Percentiles rank a stretch among this genome's conserved stretches.
Evolutionary conservation across 2,113 vertebrate species (phyloP).

Genomic region (Grammomys dolichurus): DNA sequence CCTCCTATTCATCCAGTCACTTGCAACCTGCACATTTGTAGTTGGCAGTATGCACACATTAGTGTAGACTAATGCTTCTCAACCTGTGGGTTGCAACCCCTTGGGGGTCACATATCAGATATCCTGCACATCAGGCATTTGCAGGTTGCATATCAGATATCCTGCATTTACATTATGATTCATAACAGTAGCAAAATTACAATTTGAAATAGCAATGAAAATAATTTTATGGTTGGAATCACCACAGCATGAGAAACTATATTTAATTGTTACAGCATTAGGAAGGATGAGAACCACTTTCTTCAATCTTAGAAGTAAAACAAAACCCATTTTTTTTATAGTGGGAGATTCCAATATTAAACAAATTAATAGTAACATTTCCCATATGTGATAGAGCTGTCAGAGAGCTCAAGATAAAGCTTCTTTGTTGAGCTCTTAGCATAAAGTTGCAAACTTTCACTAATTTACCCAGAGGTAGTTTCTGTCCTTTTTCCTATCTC

Average conservation of each 20-base stretch:
- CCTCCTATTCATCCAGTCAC: neutral
- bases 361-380: neutral
- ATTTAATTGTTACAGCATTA: neutral
- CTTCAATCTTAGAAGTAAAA: neutral
- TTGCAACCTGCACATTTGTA: neutral
- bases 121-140: neutral
- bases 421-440: neutral
- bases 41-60: neutral
- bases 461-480: neutral
- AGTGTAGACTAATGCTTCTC: neutral
- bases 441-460: neutral
- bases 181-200: neutral
- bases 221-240: neutral
- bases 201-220: neutral
- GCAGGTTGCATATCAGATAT: neutral
- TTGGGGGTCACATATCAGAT: neutral
- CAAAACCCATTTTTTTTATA: neutral
- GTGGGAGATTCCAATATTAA: neutral
- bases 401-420: neutral
- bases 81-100: neutral
- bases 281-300: neutral
- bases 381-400: neutral
- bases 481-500: neutral
- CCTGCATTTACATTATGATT: neutral
- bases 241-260: neutral